Conservation (phyloP, 1,140 invertebrate species). For the Tetramorium alpestre region DNA sequence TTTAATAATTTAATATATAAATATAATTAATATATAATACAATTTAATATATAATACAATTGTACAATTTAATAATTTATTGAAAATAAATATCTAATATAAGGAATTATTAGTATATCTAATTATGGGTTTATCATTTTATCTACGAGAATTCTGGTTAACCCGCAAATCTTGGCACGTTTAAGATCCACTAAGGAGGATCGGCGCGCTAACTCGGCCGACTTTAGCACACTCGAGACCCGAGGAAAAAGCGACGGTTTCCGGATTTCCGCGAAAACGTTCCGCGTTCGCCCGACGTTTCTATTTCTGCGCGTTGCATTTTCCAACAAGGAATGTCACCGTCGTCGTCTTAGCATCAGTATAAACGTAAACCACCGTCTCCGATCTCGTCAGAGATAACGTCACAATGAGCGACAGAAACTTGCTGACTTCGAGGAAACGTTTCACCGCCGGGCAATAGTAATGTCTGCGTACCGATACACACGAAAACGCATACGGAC, state of each 20-base stretch:
- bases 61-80: not conserved
- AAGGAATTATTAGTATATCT: not conserved
- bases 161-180: not conserved
- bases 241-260: conserved; percentile 23
- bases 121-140: not conserved
- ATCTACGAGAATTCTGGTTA: not conserved
- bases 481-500: not conserved
- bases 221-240: not conserved
- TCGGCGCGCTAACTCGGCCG: not conserved
- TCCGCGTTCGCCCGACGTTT: conserved; percentile 16
- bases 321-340: not conserved
- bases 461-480: conserved; percentile 42
- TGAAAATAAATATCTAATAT: not conserved
- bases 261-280: conserved; percentile 38
- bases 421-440: conserved; percentile 55
- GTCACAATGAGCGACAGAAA: conserved; percentile 36
- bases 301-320: conserved; percentile 44
- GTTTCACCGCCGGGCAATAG: conserved; percentile 58
- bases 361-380: conserved; percentile 27
- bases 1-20: not conserved
- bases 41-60: not conserved
- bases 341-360: not conserved
- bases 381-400: conserved; percentile 33
- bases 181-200: not conserved
- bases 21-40: not conserved